Evolutionary conservation across 2,113 vertebrate genomes (phyloP).

Genomic region (Atlantisia rogersi): DNA sequence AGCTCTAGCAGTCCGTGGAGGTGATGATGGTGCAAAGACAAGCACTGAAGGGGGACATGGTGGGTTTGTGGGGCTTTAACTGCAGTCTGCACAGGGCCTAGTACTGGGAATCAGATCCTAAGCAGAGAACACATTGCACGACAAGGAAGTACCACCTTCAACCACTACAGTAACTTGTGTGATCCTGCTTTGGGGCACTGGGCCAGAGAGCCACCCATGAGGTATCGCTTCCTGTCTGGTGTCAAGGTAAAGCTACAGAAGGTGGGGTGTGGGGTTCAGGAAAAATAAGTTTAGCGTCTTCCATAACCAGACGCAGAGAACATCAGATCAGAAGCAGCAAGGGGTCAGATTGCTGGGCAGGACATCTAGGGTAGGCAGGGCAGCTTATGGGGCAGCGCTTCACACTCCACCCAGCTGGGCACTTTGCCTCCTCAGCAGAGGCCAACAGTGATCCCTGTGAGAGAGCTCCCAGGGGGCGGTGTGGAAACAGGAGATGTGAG

Average conservation of each 20-base stretch:
- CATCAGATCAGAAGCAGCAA: not conserved
- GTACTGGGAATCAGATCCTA: not conserved
- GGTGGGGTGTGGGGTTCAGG: not conserved
- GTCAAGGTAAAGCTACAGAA: not conserved
- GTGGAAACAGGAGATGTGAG: not conserved
- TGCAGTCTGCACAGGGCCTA: not conserved
- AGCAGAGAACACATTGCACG: not conserved
- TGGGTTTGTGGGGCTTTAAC: not conserved
- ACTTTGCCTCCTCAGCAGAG: not conserved
- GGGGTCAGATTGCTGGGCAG: not conserved
- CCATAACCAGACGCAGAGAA: not conserved
- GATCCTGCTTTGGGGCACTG: not conserved
- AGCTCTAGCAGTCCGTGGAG: not conserved
- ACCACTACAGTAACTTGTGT: not conserved
- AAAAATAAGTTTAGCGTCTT: not conserved
- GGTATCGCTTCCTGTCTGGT: not conserved
- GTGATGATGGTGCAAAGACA: not conserved
- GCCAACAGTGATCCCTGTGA: not conserved
- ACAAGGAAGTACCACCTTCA: not conserved
- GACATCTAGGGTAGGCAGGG: not conserved
- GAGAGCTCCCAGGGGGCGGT: not conserved
- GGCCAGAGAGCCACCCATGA: accelerated
- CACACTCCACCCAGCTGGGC: not conserved
- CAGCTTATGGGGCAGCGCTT: not conserved
- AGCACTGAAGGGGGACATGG: accelerated